Conservation (phyloP, 2,888 invertebrate species). For the Campopleginae sp. region DNA sequence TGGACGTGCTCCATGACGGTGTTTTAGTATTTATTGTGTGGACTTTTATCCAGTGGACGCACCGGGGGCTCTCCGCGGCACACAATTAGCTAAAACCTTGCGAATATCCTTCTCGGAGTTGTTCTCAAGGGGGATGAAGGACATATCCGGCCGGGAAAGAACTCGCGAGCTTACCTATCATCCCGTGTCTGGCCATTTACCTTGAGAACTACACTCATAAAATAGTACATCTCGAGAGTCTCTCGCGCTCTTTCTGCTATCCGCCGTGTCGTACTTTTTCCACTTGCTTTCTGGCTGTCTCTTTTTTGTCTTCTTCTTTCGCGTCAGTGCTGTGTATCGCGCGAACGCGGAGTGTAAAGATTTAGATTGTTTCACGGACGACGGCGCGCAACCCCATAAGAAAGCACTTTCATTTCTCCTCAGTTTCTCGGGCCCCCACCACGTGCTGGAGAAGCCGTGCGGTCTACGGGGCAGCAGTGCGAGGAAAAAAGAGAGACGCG, state of each 20-base stretch:
- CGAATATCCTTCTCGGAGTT: slow-evolving; percentile 29
- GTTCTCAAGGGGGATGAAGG: slow-evolving; percentile 29
- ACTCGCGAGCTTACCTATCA: slow-evolving; percentile 31
- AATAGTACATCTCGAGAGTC: slow-evolving; percentile 59
- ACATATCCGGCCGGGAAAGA: slow-evolving; percentile 57
- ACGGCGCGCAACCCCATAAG: slow-evolving; percentile 69
- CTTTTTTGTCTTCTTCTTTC: slow-evolving; percentile 1
- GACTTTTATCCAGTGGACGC: slow-evolving; percentile 40
- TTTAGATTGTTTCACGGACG: slow-evolving; percentile 73
- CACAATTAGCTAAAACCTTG: slow-evolving; percentile 73
- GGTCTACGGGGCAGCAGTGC: background rate
- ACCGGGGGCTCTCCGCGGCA: slow-evolving; percentile 37
- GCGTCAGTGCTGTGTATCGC: slow-evolving; percentile 14
- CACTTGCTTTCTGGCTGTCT: slow-evolving; percentile 1
- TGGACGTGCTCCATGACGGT: slow-evolving; percentile 58
- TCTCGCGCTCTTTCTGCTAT: slow-evolving; percentile 16
- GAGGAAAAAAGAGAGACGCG: slow-evolving; percentile 49
- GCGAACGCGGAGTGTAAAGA: slow-evolving; percentile 69
- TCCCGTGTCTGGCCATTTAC: slow-evolving; percentile 66
- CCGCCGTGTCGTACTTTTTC: background rate
- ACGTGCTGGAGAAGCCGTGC: background rate
- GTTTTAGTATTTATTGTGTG: slow-evolving; percentile 20
- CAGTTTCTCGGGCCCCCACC: slow-evolving; percentile 61
- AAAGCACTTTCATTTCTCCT: slow-evolving; percentile 72
- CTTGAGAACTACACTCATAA: slow-evolving; percentile 71